phyloP scores from a whole-genome alignment of 92 coral and sea anemone species.

The Pocillopora grandis region DNA sequence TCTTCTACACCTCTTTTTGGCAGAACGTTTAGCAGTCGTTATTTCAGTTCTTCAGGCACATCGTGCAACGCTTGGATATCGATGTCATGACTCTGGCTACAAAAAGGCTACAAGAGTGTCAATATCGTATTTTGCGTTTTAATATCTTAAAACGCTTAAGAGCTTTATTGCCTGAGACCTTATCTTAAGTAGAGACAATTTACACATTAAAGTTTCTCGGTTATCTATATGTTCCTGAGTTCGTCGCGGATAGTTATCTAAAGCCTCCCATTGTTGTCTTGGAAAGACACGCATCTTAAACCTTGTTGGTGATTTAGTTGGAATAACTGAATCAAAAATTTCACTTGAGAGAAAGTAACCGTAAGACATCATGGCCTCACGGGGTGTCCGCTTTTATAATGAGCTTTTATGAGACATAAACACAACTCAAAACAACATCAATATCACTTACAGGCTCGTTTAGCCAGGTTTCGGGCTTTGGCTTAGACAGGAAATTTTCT shows the following conservation, averaged over 20 bases:
- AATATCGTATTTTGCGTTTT: constrained; percentile 6
- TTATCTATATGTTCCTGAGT: constrained; percentile 1
- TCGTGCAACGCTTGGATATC: background rate
- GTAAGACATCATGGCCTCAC: background rate
- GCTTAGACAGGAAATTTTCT: too few relatives aligned
- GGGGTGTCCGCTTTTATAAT: background rate
- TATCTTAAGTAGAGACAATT: constrained; percentile 42
- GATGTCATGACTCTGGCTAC: background rate
- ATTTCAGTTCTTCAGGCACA: background rate
- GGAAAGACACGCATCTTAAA: constrained; percentile 1
- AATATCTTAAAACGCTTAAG: constrained; percentile 20
- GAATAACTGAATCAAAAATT: background rate
- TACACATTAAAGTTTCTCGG: constrained; percentile 33
- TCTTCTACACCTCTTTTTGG: background rate
- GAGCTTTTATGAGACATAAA: constrained; percentile 7
- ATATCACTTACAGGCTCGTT: constrained; percentile 2
- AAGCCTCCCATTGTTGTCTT: background rate
- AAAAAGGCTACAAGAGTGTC: background rate
- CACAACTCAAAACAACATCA: constrained; percentile 1
- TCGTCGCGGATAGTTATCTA: background rate
- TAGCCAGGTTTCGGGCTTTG: background rate
- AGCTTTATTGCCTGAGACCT: constrained; percentile 27
- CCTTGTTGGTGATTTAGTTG: background rate
- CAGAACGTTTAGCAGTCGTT: background rate
- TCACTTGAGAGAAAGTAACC: background rate